Evolutionary conservation across 2,113 vertebrate genomes (phyloP), one percentile per base, ranked within the genome.

Genomic region (Sminthopsis crassicaudata): DNA sequence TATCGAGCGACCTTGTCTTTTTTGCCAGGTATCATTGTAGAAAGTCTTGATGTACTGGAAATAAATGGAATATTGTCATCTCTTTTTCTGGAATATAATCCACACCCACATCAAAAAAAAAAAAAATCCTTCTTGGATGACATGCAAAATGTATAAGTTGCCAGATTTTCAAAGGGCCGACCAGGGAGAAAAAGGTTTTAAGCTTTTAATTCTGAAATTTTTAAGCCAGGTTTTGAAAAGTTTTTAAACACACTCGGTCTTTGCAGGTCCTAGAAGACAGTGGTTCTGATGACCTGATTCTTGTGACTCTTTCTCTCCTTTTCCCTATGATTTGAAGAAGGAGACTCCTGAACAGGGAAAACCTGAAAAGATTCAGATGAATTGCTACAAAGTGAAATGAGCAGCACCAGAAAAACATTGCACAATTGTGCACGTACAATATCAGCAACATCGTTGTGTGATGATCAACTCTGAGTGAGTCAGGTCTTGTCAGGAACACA

Each of bases 1-100:
- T 9, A 99, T 92, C 0, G 98, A 97, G 23, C 98, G 97, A 10
- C 98, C 98, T 0, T 99, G 99, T 26, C 99, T 98, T 91, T 98
- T 98, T 42, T 97, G 91, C 99, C 99, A 99, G 0, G 99, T 99
- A 94, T 98, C 97, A 91, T 99, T 99, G 98, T 99, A 99, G 98
- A 99, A 99, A 25, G 96, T 97, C 98, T 99, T 99, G 96, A 99
- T 99, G 95, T 98, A 99, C 99, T 99, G 98, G 48, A 98, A 98
- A 46, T 89, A 97, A 96, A 96, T 51, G 97, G 30, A 10, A 96
- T 9, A 46, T 11, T 14, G 89, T 97, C 55, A 97, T 24, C 94
- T 90, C 50, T 55, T 30, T 46, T 54, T 22, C 26, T 42, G 22
- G 10, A 84, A 23, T 14, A 42, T 84, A 84, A 84, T 19, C n/a